These are phyloP conservation scores for Caenorhabditis latens DNA, from an alignment of 1,140 invertebrate genomes.

Conservation along the genomic window DNA sequence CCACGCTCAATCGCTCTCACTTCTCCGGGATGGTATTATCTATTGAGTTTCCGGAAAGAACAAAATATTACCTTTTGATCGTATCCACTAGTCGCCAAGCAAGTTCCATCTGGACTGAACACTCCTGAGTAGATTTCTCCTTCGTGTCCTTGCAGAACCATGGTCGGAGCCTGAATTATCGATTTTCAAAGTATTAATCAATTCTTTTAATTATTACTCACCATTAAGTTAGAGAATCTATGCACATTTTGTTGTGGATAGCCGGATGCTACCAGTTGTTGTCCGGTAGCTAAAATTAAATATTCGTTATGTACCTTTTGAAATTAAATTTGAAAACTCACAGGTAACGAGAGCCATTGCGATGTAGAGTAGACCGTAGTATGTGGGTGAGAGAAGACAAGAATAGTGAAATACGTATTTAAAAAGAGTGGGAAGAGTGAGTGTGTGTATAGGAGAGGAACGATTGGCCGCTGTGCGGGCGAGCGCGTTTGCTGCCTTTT, in stretches of 20 bases:
- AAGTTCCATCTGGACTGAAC: slow-evolving; percentile 95
- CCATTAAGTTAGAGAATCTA: slow-evolving; percentile 26
- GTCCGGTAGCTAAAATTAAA: neutral
- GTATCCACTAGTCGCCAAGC: slow-evolving; percentile 93
- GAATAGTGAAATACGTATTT: neutral
- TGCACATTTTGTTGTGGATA: slow-evolving; percentile 13
- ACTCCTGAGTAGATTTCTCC: slow-evolving; percentile 93
- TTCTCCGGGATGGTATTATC: too few relatives aligned
- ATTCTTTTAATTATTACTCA: neutral
- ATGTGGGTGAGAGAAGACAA: neutral
- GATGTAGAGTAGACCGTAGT: neutral
- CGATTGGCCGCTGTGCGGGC: neutral
- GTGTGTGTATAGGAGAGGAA: neutral
- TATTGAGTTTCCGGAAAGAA: neutral
- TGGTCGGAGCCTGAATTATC: slow-evolving; percentile 86
- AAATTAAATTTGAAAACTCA: slow-evolving; percentile 4
- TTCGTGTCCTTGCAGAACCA: slow-evolving; percentile 95
- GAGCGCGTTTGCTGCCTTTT: neutral
- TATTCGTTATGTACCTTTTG: neutral
- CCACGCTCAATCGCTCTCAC: too few relatives aligned
- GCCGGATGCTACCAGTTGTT: neutral
- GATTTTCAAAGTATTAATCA: neutral
- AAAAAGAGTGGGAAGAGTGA: neutral
- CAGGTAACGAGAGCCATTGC: slow-evolving; percentile 30
- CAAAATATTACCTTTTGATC: slow-evolving; percentile 92